These are phyloP conservation scores for Vidua chalybeata DNA, from an alignment of 2,113 vertebrate species.

Conservation along the genomic window DNA sequence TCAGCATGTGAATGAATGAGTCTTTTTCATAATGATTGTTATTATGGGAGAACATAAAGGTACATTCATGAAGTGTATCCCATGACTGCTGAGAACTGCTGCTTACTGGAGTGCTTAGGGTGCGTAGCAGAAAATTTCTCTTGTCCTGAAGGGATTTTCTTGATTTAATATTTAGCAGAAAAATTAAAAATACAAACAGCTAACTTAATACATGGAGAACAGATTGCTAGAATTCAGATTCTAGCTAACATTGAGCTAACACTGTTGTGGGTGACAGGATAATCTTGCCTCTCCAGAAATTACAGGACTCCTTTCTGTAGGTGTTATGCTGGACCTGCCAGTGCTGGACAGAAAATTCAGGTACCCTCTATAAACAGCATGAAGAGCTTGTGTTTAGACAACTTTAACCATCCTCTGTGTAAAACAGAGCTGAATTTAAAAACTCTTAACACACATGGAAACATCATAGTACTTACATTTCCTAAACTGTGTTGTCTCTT, in stretches of 20 bases:
- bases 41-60: background rate
- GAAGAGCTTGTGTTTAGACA: background rate
- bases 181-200: background rate
- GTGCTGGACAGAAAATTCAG: background rate
- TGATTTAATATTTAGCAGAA: background rate
- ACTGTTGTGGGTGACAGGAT: background rate
- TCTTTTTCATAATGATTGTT: background rate
- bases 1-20: accelerated
- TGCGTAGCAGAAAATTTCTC: background rate
- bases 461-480: accelerated
- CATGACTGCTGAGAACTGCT: background rate
- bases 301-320: background rate
- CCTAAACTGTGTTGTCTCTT: background rate
- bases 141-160: background rate
- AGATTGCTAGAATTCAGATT: background rate
- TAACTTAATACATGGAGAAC: background rate
- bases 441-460: background rate
- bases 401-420: background rate
- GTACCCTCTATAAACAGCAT: background rate
- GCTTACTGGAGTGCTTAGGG: background rate
- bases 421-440: background rate
- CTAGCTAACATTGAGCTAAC: background rate
- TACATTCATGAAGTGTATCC: background rate
- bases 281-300: background rate
- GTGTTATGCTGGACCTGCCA: background rate